These are phyloP conservation scores for Anguilla megastoma DNA, from an alignment of 2,797 vertebrate species.

Conservation along the genomic window DNA sequence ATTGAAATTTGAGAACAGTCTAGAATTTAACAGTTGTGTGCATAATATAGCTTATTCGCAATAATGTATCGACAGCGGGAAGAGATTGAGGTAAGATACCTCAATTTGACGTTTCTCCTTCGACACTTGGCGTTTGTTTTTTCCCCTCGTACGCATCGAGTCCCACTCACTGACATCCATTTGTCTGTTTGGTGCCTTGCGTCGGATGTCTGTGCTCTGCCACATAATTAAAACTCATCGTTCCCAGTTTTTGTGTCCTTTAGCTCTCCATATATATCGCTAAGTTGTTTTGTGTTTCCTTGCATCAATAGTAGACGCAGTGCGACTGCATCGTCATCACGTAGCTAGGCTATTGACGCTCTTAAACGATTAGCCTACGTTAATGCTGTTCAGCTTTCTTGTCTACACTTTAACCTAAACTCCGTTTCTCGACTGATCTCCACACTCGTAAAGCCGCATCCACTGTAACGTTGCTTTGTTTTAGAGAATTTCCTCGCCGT, in stretches of 20 bases:
- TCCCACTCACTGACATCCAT: background rate
- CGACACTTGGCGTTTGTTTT: background rate
- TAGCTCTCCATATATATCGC: background rate
- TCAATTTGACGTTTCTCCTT: background rate
- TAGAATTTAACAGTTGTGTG: background rate
- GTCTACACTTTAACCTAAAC: background rate
- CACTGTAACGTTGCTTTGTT: background rate
- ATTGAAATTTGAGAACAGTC: background rate
- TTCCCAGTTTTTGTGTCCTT: background rate
- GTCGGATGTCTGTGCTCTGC: background rate
- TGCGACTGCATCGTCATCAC: background rate
- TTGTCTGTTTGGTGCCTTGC: background rate
- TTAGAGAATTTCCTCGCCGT: background rate
- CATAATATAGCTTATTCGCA: background rate
- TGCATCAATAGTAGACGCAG: background rate
- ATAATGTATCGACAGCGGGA: slow-evolving; percentile 24
- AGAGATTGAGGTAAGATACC: slow-evolving; percentile 23
- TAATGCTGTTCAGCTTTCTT: background rate
- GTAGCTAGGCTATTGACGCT: background rate
- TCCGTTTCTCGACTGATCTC: background rate
- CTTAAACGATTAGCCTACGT: too few species aligned
- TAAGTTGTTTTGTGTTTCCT: background rate
- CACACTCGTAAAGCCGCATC: background rate
- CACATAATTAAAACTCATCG: background rate
- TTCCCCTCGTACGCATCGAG: background rate